Base-by-base conservation (phyloP, 2,113 vertebrate genomes). In the Felis catus region DNA sequence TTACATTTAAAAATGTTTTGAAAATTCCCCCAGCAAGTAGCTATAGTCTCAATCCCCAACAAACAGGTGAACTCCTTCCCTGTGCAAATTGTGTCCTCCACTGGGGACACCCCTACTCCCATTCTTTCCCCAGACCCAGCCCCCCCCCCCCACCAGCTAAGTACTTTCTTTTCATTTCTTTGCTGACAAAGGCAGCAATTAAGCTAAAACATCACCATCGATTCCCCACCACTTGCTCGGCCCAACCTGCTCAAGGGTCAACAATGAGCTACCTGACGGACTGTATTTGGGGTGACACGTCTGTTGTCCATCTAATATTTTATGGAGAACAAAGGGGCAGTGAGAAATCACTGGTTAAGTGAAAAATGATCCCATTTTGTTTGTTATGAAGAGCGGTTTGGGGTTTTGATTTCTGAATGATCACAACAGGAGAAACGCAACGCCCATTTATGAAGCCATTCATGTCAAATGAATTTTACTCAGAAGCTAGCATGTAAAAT, bases 131-230 rank as follows among this genome's bases (percentile, higher is more conserved):
- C 45, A 11, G 21, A 65, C 23, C 16, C 41, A 7, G 41, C n/a
- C 36, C 36, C 45, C n/a, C 21, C 58, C 58, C 0, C 27, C 80
- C 18, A 18, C 31, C 85, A 84, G 23, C 41, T 80, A 82, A 97
- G 78, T 90, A 53, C 51, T 82, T 81, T 83, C 55, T 48, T 83
- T 95, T 90, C n/a, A 33, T 82, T 93, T 96, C 89, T 95, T 97
- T 95, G 61, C 88, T 93, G 55, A 76, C 55, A 91, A 94, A 91
- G 83, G 58, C 23, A 96, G 68, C 91, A 94, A 86, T 92, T 92
- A 95, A 95, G 70, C 80, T 88, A 48, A 84, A 83, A 91, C 85
- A 53, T 80, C 58, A 33, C 55, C 45, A 84, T 70, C 70, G 53
- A 84, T 90, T 93, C 92, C 66, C 66, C 61, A 74, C 65, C n/a